These are phyloP conservation scores for Podocnemis expansa DNA, from an alignment of 2,113 vertebrate species.

Conservation along the genomic window DNA sequence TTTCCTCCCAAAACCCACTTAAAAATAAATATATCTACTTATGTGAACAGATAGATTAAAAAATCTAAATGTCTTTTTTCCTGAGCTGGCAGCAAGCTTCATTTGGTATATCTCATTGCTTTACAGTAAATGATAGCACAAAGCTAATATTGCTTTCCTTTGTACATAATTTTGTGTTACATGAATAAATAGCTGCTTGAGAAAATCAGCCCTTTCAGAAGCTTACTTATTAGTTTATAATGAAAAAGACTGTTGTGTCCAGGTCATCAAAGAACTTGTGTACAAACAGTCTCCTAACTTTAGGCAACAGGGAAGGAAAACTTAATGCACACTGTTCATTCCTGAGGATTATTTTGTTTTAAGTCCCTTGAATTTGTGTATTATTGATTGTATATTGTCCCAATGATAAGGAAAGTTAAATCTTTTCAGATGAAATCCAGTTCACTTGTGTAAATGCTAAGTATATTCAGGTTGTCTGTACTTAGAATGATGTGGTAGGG, in stretches of 20 bases:
- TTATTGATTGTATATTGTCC: background rate
- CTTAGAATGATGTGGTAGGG: background rate
- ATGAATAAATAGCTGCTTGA: background rate
- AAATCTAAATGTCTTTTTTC: background rate
- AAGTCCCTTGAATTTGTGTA: background rate
- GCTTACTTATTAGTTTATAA: background rate
- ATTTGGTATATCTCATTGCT: background rate
- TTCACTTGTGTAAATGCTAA: background rate
- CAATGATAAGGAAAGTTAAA: background rate
- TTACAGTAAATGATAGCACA: background rate
- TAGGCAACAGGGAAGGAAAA: background rate
- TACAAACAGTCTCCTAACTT: background rate
- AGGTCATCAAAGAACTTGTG: background rate
- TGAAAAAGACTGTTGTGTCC: background rate
- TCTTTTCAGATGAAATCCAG: background rate
- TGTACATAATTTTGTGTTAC: background rate
- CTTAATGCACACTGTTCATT: background rate
- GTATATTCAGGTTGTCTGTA: background rate
- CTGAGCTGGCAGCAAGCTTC: background rate
- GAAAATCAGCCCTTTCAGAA: background rate
- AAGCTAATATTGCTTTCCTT: background rate
- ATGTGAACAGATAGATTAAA: background rate
- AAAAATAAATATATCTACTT: background rate
- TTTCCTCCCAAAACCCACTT: background rate
- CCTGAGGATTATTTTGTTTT: background rate